Evolutionary conservation across 2,888 invertebrate genomes (phyloP).

Genomic region (Holacanthella duospinosa): DNA sequence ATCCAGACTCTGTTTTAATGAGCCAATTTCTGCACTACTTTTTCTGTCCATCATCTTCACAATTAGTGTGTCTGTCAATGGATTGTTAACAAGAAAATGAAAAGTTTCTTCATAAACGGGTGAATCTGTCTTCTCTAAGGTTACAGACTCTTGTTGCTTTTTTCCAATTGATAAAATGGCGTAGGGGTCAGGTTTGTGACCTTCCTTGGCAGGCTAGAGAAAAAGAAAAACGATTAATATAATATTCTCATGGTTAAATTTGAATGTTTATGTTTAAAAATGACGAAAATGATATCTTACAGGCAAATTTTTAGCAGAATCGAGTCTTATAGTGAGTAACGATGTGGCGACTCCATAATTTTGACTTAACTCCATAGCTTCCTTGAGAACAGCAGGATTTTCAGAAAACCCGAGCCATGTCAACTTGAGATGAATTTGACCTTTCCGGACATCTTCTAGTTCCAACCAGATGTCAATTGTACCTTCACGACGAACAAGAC

Average conservation of each 20-base stretch:
- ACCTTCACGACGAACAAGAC: conserved; percentile 34
- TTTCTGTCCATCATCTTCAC: conserved; percentile 54
- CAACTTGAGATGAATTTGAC: conserved; percentile 78
- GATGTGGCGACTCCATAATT: conserved; percentile 43
- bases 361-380: conserved; percentile 36
- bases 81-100: conserved; percentile 82
- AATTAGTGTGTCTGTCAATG: conserved; percentile 74
- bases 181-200: conserved; percentile 35
- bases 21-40: conserved; percentile 30
- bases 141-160: conserved; percentile 26
- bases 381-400: conserved; percentile 30
- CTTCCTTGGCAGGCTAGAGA: conserved; percentile 7
- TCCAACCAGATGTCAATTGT: conserved; percentile 63
- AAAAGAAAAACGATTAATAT: background rate
- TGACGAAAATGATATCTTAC: too few species aligned
- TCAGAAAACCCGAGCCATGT: conserved; percentile 58
- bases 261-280: background rate
- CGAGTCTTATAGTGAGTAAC: conserved; percentile 71
- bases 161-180: conserved; percentile 36
- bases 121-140: conserved; percentile 48
- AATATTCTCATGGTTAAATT: conserved; percentile 16
- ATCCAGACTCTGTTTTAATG: conserved; percentile 34
- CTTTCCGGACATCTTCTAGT: conserved; percentile 88
- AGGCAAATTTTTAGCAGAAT: conserved; percentile 82
- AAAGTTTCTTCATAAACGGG: conserved; percentile 94